Evolutionary conservation across 1,140 invertebrate genomes (phyloP).

Genomic region (Musca domestica): DNA sequence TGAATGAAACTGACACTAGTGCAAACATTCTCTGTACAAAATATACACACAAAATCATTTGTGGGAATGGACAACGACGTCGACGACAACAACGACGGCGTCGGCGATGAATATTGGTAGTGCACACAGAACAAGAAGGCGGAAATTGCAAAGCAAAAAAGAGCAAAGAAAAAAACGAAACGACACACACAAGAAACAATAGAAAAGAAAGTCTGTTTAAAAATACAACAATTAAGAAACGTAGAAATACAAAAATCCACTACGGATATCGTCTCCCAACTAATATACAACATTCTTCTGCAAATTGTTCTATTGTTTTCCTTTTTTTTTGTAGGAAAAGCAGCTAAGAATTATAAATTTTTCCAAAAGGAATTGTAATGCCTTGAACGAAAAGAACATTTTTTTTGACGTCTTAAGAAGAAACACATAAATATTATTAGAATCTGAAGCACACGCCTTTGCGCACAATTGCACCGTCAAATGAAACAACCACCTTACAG

Average conservation of each 20-base stretch:
- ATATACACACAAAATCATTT: slow-evolving; percentile 18
- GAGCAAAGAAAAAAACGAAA: slow-evolving; percentile 1
- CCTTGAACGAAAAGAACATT: too few species aligned
- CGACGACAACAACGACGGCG: neutral
- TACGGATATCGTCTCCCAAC: too few species aligned
- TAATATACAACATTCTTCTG: too few species aligned
- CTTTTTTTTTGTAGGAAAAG: too few species aligned
- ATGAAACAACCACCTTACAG: slow-evolving; percentile 14
- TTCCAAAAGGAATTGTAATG: too few species aligned
- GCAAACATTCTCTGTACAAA: neutral
- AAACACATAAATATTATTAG: too few species aligned
- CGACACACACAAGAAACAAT: slow-evolving; percentile 10
- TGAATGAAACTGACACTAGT: neutral
- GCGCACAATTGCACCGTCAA: slow-evolving; percentile 14
- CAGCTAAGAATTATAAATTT: too few species aligned
- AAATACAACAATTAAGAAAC: too few species aligned
- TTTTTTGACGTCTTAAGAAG: too few species aligned
- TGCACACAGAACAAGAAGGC: slow-evolving; percentile 17
- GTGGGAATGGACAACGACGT: slow-evolving; percentile 4
- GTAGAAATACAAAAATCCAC: too few species aligned
- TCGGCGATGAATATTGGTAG: neutral
- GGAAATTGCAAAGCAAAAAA: slow-evolving; percentile 20
- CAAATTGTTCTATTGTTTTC: too few species aligned
- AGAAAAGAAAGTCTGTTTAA: slow-evolving; percentile 12
- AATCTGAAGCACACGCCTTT: slow-evolving; percentile 16